Conservation (phyloP, 2,113 vertebrate species). For the Sorex fumeus region DNA sequence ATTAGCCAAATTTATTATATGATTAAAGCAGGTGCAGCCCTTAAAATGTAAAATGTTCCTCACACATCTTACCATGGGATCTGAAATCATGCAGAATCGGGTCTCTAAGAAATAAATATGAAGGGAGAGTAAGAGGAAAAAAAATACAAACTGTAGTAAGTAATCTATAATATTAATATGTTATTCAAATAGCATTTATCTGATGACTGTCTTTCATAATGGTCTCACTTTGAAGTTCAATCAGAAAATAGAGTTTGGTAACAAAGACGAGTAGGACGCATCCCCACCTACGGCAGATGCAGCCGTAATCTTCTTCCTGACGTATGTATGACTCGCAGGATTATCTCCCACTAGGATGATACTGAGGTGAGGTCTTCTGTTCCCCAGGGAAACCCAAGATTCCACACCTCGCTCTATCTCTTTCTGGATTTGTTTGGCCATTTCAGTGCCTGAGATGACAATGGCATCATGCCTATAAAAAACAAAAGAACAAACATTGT, state of each 20-base stretch:
- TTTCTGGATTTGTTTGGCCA: constrained; percentile 93
- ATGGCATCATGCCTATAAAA: constrained; percentile 90
- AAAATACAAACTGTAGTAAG: constrained; percentile 15
- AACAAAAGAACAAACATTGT: constrained; percentile 46
- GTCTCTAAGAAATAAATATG: neutral
- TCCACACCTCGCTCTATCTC: constrained; percentile 94
- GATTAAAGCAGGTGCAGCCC: neutral
- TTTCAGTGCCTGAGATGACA: constrained; percentile 93
- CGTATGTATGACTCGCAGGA: constrained; percentile 94
- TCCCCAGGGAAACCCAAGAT: constrained; percentile 91
- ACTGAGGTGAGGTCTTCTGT: constrained; percentile 94
- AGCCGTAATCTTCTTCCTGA: constrained; percentile 94
- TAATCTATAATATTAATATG: neutral
- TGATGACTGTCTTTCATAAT: constrained; percentile 7
- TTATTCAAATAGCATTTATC: constrained; percentile 7
- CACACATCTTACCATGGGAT: neutral
- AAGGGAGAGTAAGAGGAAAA: constrained; percentile 32
- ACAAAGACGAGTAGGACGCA: neutral
- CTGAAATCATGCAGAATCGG: constrained; percentile 39
- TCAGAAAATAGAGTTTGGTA: neutral
- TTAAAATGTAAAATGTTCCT: neutral
- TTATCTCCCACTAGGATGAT: constrained; percentile 95
- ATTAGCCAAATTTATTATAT: constrained; percentile 1
- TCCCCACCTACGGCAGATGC: constrained; percentile 93
- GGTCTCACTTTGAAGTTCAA: neutral